Evolutionary conservation across 2,113 vertebrate species (phyloP).

Genomic region (Cryptotis parvus): DNA sequence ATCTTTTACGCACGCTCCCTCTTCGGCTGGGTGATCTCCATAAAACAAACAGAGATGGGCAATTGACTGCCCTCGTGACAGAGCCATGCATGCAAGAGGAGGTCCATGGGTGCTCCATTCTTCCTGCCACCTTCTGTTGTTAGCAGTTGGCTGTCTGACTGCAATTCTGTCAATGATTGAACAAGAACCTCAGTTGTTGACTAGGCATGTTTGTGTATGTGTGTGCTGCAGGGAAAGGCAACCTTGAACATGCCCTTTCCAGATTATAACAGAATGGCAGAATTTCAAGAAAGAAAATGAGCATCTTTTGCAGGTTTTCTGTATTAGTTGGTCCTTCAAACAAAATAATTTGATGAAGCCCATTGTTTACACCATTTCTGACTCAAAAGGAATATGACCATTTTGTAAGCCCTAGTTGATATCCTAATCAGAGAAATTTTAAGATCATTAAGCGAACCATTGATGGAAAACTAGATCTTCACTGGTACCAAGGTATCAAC

Average conservation of each 20-base stretch:
- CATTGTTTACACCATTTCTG: neutral
- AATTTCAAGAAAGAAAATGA: neutral
- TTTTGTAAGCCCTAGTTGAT: neutral
- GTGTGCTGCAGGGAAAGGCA: neutral
- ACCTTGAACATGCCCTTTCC: neutral
- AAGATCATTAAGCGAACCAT: neutral
- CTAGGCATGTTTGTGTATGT: neutral
- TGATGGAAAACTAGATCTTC: neutral
- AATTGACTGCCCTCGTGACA: conserved; percentile 33
- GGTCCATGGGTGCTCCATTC: neutral
- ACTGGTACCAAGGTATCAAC: neutral
- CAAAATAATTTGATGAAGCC: neutral
- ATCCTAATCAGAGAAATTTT: neutral
- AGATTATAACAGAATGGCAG: neutral
- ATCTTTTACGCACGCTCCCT: neutral
- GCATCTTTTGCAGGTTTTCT: neutral
- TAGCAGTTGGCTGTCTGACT: neutral
- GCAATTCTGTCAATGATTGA: conserved; percentile 68
- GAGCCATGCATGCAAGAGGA: neutral
- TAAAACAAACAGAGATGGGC: conserved; percentile 56
- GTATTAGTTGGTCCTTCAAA: neutral
- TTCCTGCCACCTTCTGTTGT: conserved; percentile 48
- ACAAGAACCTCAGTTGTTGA: neutral
- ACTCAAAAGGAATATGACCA: neutral
- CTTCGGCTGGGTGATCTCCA: neutral